Base-by-base conservation (phyloP, 2,797 vertebrate genomes). In the Nannoperca australis region DNA sequence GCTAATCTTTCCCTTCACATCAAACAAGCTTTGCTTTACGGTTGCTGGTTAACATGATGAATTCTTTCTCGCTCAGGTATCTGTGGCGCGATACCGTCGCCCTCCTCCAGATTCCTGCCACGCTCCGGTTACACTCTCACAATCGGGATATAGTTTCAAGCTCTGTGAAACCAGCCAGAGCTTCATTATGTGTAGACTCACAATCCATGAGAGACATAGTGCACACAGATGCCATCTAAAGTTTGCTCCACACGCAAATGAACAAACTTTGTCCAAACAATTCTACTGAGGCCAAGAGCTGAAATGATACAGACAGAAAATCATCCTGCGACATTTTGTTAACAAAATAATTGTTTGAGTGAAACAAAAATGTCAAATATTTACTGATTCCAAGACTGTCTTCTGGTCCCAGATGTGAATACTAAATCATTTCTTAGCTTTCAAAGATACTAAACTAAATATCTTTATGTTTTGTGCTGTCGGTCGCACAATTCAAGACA, bases 61-160 rank as follows among this genome's bases (percentile, higher is more conserved):
- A 69, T 64, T 70, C 27, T 70, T 34, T 78, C 70, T 74, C 47
- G 53, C 73, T 88, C 66, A 20, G 63, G 45, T 87, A 79, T 76
- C 74, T 72, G 71, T n/a, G 30, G 40, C 64, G 32, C 14, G 9
- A 59, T 3, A 8, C 34, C 1, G 13, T 69, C 3, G 0, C 30
- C 69, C 77, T 81, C 78, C 73, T 85, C 60, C 76, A 79, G 49
- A 88, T 84, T 92, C 88, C 81, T 75, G 79, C 24, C 70, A 42
- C 32, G 55, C 77, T 86, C 51, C 40, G 27, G 64, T 85, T 85
- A 49, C 69, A 12, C 61, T 81, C 61, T 74, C 76, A 81, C 65
- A 73, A 40, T 67, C 12, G 68, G 15, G 50, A 68, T 69, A 38
- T 51, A 53, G 61, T 82, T 81, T 77, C 32, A 61, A 36, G 36